Percentiles rank a stretch among this genome's conserved stretches.
These are phyloP conservation scores for Ceratotherium simum DNA, from an alignment of 2,113 vertebrate genomes.

Conservation along the genomic window DNA sequence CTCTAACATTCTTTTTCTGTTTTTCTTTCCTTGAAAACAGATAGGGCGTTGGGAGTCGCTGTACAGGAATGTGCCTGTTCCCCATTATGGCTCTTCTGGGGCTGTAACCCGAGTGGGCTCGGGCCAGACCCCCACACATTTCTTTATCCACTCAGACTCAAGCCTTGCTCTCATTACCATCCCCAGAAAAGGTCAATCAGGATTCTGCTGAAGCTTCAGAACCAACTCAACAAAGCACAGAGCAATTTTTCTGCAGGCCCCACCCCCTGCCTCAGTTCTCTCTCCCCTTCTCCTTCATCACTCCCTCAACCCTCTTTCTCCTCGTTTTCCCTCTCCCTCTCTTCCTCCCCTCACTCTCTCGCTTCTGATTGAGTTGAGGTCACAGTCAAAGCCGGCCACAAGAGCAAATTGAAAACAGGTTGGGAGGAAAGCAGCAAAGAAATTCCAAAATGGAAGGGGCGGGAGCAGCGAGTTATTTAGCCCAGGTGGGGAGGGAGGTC, in stretches of 20 bases:
- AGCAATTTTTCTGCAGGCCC: neutral
- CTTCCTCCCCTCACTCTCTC: conserved; percentile 38
- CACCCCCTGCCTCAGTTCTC: neutral
- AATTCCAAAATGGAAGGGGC: conserved; percentile 55
- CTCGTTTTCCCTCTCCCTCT: neutral
- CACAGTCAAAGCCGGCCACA: conserved; percentile 86
- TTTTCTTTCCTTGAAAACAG: conserved; percentile 89
- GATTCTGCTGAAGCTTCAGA: conserved; percentile 84
- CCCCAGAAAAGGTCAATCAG: conserved; percentile 84
- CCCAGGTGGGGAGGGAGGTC: conserved; percentile 67
- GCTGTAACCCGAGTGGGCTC: conserved; percentile 88
- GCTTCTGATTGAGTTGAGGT: conserved; percentile 85
- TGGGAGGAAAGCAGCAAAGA: conserved; percentile 83
- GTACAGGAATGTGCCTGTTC: conserved; percentile 88
- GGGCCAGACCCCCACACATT: conserved; percentile 85
- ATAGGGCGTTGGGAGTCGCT: conserved; percentile 86
- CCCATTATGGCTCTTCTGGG: conserved; percentile 88
- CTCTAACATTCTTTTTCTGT: conserved; percentile 86
- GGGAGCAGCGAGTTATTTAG: conserved; percentile 6
- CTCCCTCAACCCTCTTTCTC: conserved; percentile 28
- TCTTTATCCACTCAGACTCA: conserved; percentile 84
- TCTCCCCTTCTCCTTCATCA: conserved; percentile 38
- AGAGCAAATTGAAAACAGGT: conserved; percentile 89
- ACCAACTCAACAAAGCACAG: conserved; percentile 78
- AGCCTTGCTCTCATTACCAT: conserved; percentile 86